phyloP scores from a whole-genome alignment of 2,888 invertebrate genomes.

The Baronia brevicornis region DNA sequence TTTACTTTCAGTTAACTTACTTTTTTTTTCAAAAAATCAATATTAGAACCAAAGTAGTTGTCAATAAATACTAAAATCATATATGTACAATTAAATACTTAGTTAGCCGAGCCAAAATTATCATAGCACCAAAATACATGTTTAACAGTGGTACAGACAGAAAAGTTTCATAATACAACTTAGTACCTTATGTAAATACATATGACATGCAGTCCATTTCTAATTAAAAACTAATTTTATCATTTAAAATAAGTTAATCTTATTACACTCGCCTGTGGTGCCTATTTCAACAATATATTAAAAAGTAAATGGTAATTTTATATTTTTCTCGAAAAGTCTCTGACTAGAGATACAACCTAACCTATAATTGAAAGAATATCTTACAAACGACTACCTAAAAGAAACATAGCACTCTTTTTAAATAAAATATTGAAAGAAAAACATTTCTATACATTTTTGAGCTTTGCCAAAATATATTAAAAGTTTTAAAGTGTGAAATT shows the following conservation, averaged over 20 bases:
- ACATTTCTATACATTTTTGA: slow-evolving; percentile 56
- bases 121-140: slow-evolving; percentile 70
- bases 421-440: slow-evolving; percentile 42
- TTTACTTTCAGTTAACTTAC: slow-evolving; percentile 13
- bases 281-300: slow-evolving; percentile 59
- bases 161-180: slow-evolving; percentile 55
- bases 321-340: slow-evolving; percentile 60
- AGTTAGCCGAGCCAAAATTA: slow-evolving; percentile 71
- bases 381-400: slow-evolving; percentile 48
- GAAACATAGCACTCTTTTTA: slow-evolving; percentile 67
- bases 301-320: slow-evolving; percentile 70
- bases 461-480: slow-evolving; percentile 58
- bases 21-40: slow-evolving; percentile 29
- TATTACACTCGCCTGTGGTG: slow-evolving; percentile 59
- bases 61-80: slow-evolving; percentile 59
- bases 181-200: slow-evolving; percentile 28
- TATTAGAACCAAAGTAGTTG: slow-evolving; percentile 49
- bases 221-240: slow-evolving; percentile 29
- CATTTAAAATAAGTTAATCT: slow-evolving; percentile 55
- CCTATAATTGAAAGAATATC: slow-evolving; percentile 57
- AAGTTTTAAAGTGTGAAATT: slow-evolving; percentile 56
- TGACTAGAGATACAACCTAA: slow-evolving; percentile 72
- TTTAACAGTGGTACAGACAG: slow-evolving; percentile 56
- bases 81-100: slow-evolving; percentile 63
- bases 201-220: slow-evolving; percentile 52